A percentile compares a stretch with the other conserved stretches of the same genome.
phyloP scores from a whole-genome alignment of 2,113 vertebrate species.

The Actinemys pallida region DNA sequence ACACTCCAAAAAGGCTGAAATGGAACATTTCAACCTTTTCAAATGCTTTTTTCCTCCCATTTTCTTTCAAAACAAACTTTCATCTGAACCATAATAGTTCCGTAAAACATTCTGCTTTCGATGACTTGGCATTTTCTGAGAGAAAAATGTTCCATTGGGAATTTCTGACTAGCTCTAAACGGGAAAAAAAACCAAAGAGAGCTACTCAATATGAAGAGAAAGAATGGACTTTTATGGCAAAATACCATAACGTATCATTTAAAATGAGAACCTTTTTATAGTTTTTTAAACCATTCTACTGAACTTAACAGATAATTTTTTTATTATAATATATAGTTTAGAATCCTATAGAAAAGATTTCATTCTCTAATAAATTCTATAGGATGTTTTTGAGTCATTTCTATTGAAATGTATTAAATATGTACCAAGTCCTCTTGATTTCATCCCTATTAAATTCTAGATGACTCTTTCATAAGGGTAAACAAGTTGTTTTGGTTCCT shows the following conservation, averaged over 20 bases:
- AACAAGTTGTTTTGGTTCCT: neutral
- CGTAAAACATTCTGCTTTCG: neutral
- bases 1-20: neutral
- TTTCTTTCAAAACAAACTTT: neutral
- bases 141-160: neutral
- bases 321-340: neutral
- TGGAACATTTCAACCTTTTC: neutral
- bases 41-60: neutral
- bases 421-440: neutral
- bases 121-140: neutral
- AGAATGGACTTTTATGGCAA: neutral
- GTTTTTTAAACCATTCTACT: neutral
- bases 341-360: neutral
- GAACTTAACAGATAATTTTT: neutral
- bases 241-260: accelerated
- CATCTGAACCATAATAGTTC: neutral
- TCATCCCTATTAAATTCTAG: neutral
- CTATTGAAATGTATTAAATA: neutral
- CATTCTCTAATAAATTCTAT: neutral
- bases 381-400: neutral
- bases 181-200: neutral
- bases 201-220: neutral
- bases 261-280: neutral
- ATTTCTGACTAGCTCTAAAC: neutral
- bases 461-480: neutral